phyloP scores from a whole-genome alignment of 2,797 vertebrate genomes.

The Peromyscus eremicus region DNA sequence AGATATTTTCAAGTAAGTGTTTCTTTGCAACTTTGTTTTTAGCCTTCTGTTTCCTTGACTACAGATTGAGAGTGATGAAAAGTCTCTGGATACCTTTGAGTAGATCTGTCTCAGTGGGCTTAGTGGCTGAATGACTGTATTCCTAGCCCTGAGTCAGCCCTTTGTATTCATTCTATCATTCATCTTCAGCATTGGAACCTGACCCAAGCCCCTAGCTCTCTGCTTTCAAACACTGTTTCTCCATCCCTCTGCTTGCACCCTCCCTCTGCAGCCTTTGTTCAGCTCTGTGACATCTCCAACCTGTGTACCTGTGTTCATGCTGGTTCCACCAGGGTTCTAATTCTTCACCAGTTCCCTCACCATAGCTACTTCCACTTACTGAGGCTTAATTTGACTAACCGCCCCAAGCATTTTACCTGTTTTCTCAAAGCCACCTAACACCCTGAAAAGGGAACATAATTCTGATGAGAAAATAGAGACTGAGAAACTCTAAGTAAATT shows the following conservation, averaged over 20 bases:
- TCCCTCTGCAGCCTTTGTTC: neutral
- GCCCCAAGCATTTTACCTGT: neutral
- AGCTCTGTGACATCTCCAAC: neutral
- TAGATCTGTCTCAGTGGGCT: slow-evolving; percentile 23
- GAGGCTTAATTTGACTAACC: neutral
- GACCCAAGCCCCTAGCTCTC: neutral
- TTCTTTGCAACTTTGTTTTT: slow-evolving; percentile 78
- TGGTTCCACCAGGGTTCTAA: neutral
- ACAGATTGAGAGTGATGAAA: slow-evolving; percentile 69
- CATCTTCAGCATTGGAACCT: slow-evolving; percentile 31
- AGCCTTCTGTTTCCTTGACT: slow-evolving; percentile 81
- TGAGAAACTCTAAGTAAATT: neutral
- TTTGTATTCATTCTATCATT: slow-evolving; percentile 47
- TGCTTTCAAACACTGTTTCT: neutral
- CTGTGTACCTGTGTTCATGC: neutral
- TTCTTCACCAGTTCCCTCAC: neutral
- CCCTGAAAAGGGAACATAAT: neutral
- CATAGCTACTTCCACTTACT: neutral
- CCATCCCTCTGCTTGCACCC: neutral
- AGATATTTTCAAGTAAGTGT: slow-evolving; percentile 74
- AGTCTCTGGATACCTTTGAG: slow-evolving; percentile 39
- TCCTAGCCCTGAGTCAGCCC: slow-evolving; percentile 7
- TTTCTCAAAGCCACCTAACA: slow-evolving; percentile 11
- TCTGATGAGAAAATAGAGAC: slow-evolving; percentile 33
- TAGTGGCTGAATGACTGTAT: slow-evolving; percentile 31